Evolutionary conservation across 2,797 vertebrate species (phyloP), one percentile per base, ranked within the genome.

Genomic region (Pipistrellus kuhlii): DNA sequence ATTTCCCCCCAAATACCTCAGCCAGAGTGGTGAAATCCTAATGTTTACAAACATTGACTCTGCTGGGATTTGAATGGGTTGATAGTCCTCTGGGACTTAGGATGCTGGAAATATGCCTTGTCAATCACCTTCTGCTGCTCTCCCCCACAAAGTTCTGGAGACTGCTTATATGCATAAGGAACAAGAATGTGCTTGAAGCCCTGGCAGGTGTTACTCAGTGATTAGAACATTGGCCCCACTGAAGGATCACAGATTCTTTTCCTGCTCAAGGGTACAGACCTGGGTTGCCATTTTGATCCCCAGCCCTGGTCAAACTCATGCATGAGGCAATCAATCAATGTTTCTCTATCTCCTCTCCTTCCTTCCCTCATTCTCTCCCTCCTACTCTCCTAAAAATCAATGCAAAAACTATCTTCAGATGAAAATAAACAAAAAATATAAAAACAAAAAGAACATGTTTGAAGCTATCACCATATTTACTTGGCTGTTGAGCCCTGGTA

Each of bases 321-420:
- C 25, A 62, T 30, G 59, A 62, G 12, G 59, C 59, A 62, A 62
- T 62, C 59, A 59, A 27, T 59, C 25, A 59, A 13, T 59, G 25
- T 59, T 11, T 59, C 57, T 27, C 57, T 48, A 23, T 57, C 55
- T 57, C 55, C 10, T 10, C 25, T 59, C 6, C 5, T 4, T 25
- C 23, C 0, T 4, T 12, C 23, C 4, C 12, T 6, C 25, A 1
- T 5, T 11, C 5, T 10, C 12, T 62, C 2, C 59, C 27, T 62
- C 2, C 12, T 13, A 62, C 59, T 62, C 25, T 59, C 25, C 12
- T 62, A 62, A 62, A 62, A 62, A 62, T 62, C 27, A 62, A 30
- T 62, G 59, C 59, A 62, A 62, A 62, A 59, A 27, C 57, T 59
- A 59, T 59, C 25, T 12, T 59, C 11, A 59, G 57, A 59, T 59